Percentiles rank a stretch among this genome's conserved stretches.
These are phyloP conservation scores for Palythoa grandis DNA, from an alignment of 92 coral and sea anemone genomes.

Conservation along the genomic window DNA sequence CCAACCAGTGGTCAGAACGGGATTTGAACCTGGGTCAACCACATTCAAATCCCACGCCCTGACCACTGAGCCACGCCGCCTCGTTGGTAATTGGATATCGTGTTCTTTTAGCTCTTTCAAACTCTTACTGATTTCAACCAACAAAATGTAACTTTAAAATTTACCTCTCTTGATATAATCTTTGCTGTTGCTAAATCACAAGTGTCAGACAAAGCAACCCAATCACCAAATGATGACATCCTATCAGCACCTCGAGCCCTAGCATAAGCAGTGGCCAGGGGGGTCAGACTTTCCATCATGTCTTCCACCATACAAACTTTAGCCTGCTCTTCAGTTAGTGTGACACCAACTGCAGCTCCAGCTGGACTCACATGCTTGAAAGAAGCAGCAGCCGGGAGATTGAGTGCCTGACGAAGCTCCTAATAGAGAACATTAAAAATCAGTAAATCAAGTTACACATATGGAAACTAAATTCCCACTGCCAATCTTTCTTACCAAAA, in stretches of 20 bases:
- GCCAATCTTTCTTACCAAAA: too few species aligned
- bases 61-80: too few species aligned
- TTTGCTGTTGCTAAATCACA: slow-evolving; percentile 94
- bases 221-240: slow-evolving; percentile 99
- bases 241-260: slow-evolving; percentile 99
- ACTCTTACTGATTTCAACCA: background rate
- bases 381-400: slow-evolving; percentile 94
- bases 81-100: too few species aligned
- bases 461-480: background rate
- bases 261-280: slow-evolving; percentile 96
- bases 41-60: too few species aligned
- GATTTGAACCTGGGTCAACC: too few species aligned
- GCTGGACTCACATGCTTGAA: slow-evolving; percentile 99
- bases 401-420: slow-evolving; percentile 88
- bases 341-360: slow-evolving; percentile 94
- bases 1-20: too few species aligned
- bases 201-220: slow-evolving; percentile 95
- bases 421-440: slow-evolving; percentile 10
- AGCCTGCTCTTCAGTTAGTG: slow-evolving; percentile 83
- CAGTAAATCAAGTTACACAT: background rate
- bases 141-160: background rate
- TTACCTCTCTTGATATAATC: slow-evolving; percentile 95
- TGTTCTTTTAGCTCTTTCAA: background rate
- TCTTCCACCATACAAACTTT: slow-evolving; percentile 98
- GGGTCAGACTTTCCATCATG: slow-evolving; percentile 86